Percentiles rank a stretch among this genome's conserved stretches.
Evolutionary conservation across 2,888 invertebrate genomes (phyloP).

Genomic region (Melangyna quadrimaculata): DNA sequence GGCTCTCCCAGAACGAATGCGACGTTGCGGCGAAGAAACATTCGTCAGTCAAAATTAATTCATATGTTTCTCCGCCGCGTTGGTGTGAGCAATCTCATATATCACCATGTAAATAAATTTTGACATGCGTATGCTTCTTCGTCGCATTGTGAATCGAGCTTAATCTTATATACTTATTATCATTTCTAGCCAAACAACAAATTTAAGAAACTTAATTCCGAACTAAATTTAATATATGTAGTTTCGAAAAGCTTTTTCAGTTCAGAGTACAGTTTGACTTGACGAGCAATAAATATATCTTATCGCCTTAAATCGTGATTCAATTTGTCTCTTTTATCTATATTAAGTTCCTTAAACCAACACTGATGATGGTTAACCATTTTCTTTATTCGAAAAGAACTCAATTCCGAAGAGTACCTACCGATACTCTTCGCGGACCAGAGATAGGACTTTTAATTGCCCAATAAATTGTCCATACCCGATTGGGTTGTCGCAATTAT

Average conservation of each 20-base stretch:
- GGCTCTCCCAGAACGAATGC: too few relatives aligned
- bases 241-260: neutral
- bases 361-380: neutral
- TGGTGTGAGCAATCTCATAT: too few relatives aligned
- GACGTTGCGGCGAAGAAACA: too few relatives aligned
- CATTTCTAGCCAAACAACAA: too few relatives aligned
- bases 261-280: neutral
- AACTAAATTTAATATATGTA: neutral
- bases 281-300: neutral
- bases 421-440: neutral
- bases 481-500: slow-evolving; percentile 61
- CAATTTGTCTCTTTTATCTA: slow-evolving; percentile 38
- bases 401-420: slow-evolving; percentile 6
- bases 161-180: too few relatives aligned
- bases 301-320: neutral
- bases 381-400: neutral
- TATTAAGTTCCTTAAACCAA: neutral
- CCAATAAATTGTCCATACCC: slow-evolving; percentile 63
- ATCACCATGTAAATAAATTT: too few relatives aligned
- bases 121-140: too few relatives aligned
- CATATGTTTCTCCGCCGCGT: too few relatives aligned
- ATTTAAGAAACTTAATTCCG: too few relatives aligned
- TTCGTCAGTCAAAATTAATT: too few relatives aligned
- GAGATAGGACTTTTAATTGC: slow-evolving; percentile 62
- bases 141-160: too few relatives aligned